Base-by-base conservation (phyloP, 2,797 vertebrate species). In the Protosalanx chinensis region DNA sequence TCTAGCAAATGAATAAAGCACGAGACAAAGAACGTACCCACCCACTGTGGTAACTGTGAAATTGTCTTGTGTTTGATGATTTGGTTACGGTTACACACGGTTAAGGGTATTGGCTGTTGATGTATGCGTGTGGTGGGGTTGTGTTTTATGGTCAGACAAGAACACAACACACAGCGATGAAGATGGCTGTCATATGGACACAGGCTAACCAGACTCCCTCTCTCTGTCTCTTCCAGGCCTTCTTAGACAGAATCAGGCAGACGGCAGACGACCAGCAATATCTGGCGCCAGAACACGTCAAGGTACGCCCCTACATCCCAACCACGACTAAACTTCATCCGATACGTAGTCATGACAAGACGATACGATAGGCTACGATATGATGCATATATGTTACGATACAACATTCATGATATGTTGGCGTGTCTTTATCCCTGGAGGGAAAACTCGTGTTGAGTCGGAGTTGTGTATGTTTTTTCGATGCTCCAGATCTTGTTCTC, bases 221-320 rank as follows among this genome's bases (percentile, higher is more conserved):
- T 53, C 51, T 56, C 41, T 64, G 27, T 64, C 15, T 75, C 60
- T 58, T 65, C 75, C 78, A 99, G 98, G 96, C 96, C 0, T 99
- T 99, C 91, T 91, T 99, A 84, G 93, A 96, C 62, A 91, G 98
- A 78, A 96, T 98, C 85, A 91, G 88, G 73, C 97, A 99, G 89
- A 97, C 94, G 0, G 89, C 92, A 76, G 93, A 92, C 0, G 95
- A 97, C 82, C 95, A 98, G 81, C 98, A 96, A 82, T 96, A 95
- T 85, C 95, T 99, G 75, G 94, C 95, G 2, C 94, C 96, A 20
- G 98, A 99, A 85, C 95, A 98, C 2, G 93, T 98, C 74, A 98
- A 98, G 97, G 98, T 98, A 88, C 51, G 41, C 16, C 18, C 8
- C 29, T n/a, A 7, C 4, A 8, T 62, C 16, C 18, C 23, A 27